phyloP scores from a whole-genome alignment of 2,888 invertebrate genomes.

The Synanthedon tipuliformis region DNA sequence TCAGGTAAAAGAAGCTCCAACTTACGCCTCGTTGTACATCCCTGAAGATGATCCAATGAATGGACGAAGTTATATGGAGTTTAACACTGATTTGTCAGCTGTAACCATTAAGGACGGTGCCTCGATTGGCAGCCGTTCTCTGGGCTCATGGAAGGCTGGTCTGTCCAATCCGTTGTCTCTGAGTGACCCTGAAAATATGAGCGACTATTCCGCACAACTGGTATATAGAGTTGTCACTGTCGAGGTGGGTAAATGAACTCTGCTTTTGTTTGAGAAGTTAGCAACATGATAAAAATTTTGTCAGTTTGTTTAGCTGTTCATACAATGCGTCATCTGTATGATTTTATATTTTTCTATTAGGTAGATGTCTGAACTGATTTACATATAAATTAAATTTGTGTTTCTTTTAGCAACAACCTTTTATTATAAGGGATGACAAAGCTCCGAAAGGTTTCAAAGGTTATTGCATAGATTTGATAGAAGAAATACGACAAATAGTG shows the following conservation, averaged over 20 bases:
- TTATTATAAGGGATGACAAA: slow-evolving; percentile 78
- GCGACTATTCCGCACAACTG: slow-evolving; percentile 81
- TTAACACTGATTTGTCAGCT: slow-evolving; percentile 77
- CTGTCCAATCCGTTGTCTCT: slow-evolving; percentile 75
- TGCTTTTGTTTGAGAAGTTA: slow-evolving; percentile 33
- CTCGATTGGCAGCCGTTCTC: slow-evolving; percentile 75
- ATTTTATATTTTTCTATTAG: slow-evolving; percentile 8
- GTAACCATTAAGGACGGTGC: slow-evolving; percentile 80
- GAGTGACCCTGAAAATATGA: slow-evolving; percentile 74
- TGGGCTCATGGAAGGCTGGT: slow-evolving; percentile 85
- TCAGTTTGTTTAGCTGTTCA: slow-evolving; percentile 41
- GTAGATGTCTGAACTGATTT: neutral
- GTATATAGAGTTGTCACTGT: slow-evolving; percentile 90
- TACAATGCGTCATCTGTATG: slow-evolving; percentile 27
- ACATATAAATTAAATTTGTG: neutral
- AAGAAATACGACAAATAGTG: slow-evolving; percentile 85
- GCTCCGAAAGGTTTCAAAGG: slow-evolving; percentile 80
- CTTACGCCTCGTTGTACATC: slow-evolving; percentile 76
- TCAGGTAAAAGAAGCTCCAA: slow-evolving; percentile 73
- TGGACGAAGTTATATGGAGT: slow-evolving; percentile 81
- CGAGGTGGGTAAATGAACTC: slow-evolving; percentile 74
- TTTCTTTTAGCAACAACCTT: slow-evolving; percentile 80
- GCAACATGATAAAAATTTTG: slow-evolving; percentile 34
- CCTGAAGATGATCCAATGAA: slow-evolving; percentile 74
- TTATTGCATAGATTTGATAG: slow-evolving; percentile 94